Evolutionary conservation across 2,888 invertebrate genomes (phyloP).

Genomic region (Copidosoma aretas): DNA sequence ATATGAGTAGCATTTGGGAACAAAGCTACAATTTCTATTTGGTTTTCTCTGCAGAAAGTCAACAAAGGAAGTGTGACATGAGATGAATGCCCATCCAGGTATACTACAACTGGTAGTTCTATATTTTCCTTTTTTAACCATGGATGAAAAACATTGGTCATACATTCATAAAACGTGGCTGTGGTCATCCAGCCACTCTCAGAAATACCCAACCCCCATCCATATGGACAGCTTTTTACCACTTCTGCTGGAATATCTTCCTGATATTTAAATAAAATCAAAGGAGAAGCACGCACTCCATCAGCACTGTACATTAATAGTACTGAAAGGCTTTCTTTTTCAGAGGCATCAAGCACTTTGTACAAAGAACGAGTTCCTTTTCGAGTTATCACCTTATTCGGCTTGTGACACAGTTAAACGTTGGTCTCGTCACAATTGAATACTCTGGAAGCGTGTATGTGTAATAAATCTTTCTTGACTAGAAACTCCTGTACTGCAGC

Average conservation of each 20-base stretch:
- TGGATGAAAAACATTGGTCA: slow-evolving; percentile 56
- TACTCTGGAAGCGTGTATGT: not conserved
- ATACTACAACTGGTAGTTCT: slow-evolving; percentile 57
- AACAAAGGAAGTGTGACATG: slow-evolving; percentile 55
- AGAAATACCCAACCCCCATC: slow-evolving; percentile 58
- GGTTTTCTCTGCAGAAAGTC: slow-evolving; percentile 56
- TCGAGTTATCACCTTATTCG: not conserved
- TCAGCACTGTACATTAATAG: slow-evolving; percentile 41
- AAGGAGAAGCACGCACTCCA: slow-evolving; percentile 47
- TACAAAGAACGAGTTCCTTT: not conserved
- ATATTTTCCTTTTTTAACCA: slow-evolving; percentile 55
- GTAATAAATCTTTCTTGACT: not conserved
- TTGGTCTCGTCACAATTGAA: not conserved
- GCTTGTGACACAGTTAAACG: not conserved
- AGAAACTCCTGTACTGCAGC: not conserved
- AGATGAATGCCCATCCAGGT: slow-evolving; percentile 59
- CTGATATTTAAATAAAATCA: slow-evolving; percentile 44
- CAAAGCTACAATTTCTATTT: slow-evolving; percentile 49
- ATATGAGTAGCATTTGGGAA: slow-evolving; percentile 58
- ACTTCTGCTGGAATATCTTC: slow-evolving; percentile 45
- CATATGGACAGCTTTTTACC: slow-evolving; percentile 47
- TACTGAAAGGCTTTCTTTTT: slow-evolving; percentile 3
- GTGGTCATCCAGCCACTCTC: slow-evolving; percentile 62
- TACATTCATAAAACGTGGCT: slow-evolving; percentile 58
- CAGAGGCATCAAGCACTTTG: not conserved